These are phyloP conservation scores for Climacteris rufus DNA, from an alignment of 2,113 vertebrate species.

Conservation along the genomic window DNA sequence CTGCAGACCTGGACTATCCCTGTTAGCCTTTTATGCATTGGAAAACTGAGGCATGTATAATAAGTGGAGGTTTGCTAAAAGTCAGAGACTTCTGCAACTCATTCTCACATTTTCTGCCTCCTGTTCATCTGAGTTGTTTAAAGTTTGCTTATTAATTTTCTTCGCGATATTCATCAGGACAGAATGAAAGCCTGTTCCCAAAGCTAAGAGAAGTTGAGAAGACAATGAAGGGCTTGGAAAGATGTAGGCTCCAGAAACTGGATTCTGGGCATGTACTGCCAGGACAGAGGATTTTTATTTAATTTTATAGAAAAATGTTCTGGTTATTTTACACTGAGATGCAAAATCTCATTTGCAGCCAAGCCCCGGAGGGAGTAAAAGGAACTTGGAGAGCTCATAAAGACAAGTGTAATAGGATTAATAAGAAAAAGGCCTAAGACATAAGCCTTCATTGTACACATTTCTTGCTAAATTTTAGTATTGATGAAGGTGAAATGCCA, in stretches of 20 bases:
- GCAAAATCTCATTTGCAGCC: slow-evolving; percentile 76
- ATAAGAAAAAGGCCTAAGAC: slow-evolving; percentile 71
- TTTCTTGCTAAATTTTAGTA: slow-evolving; percentile 68
- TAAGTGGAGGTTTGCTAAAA: background rate
- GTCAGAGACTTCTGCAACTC: background rate
- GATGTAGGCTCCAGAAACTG: slow-evolving; percentile 63
- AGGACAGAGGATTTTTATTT: slow-evolving; percentile 73
- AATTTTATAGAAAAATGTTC: slow-evolving; percentile 77
- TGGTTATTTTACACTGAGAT: slow-evolving; percentile 74
- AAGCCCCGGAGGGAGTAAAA: slow-evolving; percentile 68
- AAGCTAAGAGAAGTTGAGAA: slow-evolving; percentile 39
- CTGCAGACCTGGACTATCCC: background rate
- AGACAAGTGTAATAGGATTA: slow-evolving; percentile 77
- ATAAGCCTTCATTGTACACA: slow-evolving; percentile 71
- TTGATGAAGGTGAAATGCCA: slow-evolving; percentile 72
- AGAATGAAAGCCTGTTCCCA: slow-evolving; percentile 24
- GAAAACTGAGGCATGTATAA: background rate
- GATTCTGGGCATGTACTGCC: slow-evolving; percentile 70
- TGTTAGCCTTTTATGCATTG: background rate
- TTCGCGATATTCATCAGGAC: background rate
- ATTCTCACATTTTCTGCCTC: background rate
- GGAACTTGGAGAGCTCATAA: slow-evolving; percentile 75
- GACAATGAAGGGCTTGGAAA: slow-evolving; percentile 59
- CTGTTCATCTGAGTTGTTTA: background rate
- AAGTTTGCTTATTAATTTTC: slow-evolving; percentile 10